These are phyloP conservation scores for Halesus radiatus DNA, from an alignment of 1,140 invertebrate genomes.

Conservation along the genomic window DNA sequence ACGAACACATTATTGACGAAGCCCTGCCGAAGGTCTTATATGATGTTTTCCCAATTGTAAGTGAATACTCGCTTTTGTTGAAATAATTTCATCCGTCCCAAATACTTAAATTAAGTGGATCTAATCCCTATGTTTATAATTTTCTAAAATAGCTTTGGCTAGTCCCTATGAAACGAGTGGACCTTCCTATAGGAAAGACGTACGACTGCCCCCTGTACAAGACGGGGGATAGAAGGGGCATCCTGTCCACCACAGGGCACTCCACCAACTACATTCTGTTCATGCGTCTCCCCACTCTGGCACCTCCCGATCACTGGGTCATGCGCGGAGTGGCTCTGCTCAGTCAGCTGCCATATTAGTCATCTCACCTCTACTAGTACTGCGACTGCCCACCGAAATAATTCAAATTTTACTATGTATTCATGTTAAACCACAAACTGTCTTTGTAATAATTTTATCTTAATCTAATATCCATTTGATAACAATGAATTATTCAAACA, in stretches of 20 bases:
- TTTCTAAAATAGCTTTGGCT: slow-evolving; percentile 85
- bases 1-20: slow-evolving; percentile 80
- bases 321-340: slow-evolving; percentile 88
- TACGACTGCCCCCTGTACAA: slow-evolving; percentile 91
- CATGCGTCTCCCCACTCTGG: slow-evolving; percentile 78
- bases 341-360: slow-evolving; percentile 79
- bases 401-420: no score
- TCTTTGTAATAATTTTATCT: no score
- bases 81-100: no score
- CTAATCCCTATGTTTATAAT: no score
- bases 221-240: slow-evolving; percentile 86
- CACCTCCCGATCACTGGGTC: slow-evolving; percentile 86
- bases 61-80: no score
- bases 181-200: slow-evolving; percentile 73
- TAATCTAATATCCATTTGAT: no score
- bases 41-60: slow-evolving; percentile 84
- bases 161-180: slow-evolving; percentile 79
- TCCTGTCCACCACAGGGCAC: slow-evolving; percentile 91
- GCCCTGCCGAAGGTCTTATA: slow-evolving; percentile 87
- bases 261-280: slow-evolving; percentile 93
- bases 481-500: no score
- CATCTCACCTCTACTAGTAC: no score
- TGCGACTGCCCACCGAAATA: slow-evolving; percentile 90
- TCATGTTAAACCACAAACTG: no score
- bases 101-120: no score